Evolutionary conservation across 2,888 invertebrate genomes (phyloP).

Genomic region (Polydesmus complanatus): DNA sequence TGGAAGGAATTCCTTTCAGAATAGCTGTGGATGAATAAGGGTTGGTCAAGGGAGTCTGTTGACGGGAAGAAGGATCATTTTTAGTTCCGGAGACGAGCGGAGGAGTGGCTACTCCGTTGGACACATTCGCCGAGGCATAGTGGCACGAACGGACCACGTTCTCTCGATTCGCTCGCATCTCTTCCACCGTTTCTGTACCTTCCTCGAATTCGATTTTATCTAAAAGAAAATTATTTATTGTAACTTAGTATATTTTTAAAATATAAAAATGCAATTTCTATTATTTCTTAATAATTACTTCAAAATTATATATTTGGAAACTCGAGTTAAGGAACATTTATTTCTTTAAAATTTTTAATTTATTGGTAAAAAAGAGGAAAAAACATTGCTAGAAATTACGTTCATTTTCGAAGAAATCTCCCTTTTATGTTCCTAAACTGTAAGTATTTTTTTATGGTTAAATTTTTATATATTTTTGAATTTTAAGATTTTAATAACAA

Average conservation of each 20-base stretch:
- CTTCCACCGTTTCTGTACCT: neutral
- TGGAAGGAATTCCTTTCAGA: conserved; percentile 11
- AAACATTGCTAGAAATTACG: too few species aligned
- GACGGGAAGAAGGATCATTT: neutral
- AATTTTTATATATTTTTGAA: too few species aligned
- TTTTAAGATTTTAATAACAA: too few species aligned
- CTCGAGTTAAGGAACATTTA: too few species aligned
- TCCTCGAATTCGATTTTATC: too few species aligned
- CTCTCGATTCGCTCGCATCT: conserved; percentile 1
- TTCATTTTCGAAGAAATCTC: too few species aligned
- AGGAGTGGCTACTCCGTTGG: neutral
- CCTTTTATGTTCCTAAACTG: too few species aligned
- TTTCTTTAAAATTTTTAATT: too few species aligned
- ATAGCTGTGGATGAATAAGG: conserved; percentile 15
- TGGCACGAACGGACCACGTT: conserved; percentile 12
- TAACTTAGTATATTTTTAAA: neutral
- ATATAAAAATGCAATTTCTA: neutral
- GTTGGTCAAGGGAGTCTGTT: conserved; percentile 11
- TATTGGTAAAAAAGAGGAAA: too few species aligned
- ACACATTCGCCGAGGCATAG: conserved; percentile 10
- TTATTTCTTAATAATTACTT: too few species aligned
- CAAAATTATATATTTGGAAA: too few species aligned
- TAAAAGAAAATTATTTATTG: neutral
- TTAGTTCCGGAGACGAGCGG: neutral
- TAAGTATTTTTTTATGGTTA: too few species aligned